Evolutionary conservation across 2,888 invertebrate genomes (phyloP).

Genomic region (Andrena marginata): DNA sequence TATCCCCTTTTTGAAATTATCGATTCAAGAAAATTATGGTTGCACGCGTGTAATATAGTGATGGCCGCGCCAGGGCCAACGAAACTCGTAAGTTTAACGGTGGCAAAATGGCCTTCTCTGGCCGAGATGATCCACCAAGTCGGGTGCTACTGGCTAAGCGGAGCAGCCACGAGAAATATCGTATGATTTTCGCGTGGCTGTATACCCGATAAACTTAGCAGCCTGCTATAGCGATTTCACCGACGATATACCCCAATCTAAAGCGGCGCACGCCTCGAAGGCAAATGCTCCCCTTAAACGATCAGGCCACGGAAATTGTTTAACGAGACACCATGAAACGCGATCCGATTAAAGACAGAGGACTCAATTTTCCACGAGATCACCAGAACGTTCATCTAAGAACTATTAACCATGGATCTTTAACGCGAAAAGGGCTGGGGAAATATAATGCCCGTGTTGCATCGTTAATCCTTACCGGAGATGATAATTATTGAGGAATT

Average conservation of each 20-base stretch:
- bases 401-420: slow-evolving; percentile 5
- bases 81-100: neutral
- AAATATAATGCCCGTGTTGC: no score
- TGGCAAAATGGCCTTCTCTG: neutral
- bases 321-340: slow-evolving; percentile 44
- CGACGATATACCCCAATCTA: slow-evolving; percentile 28
- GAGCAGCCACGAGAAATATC: slow-evolving; percentile 12
- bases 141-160: neutral
- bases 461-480: no score
- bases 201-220: slow-evolving; percentile 11
- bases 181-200: slow-evolving; percentile 4
- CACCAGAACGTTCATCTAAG: neutral
- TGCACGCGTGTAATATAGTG: neutral
- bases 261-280: slow-evolving; percentile 17
- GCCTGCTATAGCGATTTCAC: neutral
- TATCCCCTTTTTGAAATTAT: no score
- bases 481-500: no score
- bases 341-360: slow-evolving; percentile 11
- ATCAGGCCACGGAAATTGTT: slow-evolving; percentile 40
- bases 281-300: slow-evolving; percentile 36
- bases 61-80: neutral
- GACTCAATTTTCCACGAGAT: slow-evolving; percentile 12
- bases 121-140: slow-evolving; percentile 10
- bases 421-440: neutral
- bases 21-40: neutral